A percentile compares a stretch with the other conserved stretches of the same genome.
Conservation (phyloP, 1,140 invertebrate species). For the Drosophila simulans region DNA sequence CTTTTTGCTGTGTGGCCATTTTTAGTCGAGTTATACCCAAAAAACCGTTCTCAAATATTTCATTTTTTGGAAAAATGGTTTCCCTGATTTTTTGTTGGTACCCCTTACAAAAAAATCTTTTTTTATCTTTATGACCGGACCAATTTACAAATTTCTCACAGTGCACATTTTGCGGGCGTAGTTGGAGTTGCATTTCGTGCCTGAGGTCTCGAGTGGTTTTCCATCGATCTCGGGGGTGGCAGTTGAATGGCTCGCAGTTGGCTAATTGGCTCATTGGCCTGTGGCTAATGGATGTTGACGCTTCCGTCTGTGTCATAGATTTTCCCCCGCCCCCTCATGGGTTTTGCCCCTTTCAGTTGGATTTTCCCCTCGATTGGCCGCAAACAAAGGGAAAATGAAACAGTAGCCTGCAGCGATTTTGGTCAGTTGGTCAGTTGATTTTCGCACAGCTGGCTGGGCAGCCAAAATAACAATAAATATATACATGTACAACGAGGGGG, state of each 20-base stretch:
- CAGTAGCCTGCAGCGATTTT: constrained; percentile 52
- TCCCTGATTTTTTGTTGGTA: no score
- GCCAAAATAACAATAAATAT: background rate
- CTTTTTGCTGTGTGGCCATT: no score
- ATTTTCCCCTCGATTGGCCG: constrained; percentile 64
- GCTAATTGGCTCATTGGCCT: constrained; percentile 69
- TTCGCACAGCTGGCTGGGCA: constrained; percentile 52
- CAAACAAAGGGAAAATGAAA: constrained; percentile 51
- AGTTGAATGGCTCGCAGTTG: constrained; percentile 39
- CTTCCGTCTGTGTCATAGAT: constrained; percentile 41
- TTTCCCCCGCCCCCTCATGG: no score
- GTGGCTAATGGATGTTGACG: constrained; percentile 76
- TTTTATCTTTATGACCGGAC: no score
- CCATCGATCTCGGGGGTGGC: constrained; percentile 23
- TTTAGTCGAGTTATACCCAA: no score
- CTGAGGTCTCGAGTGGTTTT: constrained; percentile 15
- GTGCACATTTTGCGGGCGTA: constrained; percentile 13
- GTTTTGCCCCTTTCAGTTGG: constrained; percentile 1
- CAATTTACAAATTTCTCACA: background rate
- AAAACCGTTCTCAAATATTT: no score
- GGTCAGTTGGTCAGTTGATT: constrained; percentile 68
- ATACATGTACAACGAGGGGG: background rate
- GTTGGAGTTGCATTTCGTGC: constrained; percentile 13
- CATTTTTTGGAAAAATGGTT: no score
- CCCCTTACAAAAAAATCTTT: no score